Evolutionary conservation across 1,140 invertebrate genomes (phyloP), one percentile per base, ranked within the genome.

Genomic region (Drosophila sechellia): DNA sequence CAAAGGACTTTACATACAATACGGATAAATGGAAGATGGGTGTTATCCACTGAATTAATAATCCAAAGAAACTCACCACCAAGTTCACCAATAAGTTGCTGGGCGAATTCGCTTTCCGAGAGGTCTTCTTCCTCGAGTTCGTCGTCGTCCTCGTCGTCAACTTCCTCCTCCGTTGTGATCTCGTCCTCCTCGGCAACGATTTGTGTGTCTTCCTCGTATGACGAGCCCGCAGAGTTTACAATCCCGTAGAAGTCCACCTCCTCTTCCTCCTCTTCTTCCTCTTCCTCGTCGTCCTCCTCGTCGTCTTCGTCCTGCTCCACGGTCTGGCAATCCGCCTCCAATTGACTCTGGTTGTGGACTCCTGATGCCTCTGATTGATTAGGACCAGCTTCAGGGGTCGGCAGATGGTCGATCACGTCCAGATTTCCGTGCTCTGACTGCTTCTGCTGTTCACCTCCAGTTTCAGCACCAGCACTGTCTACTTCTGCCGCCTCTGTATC

Each of bases 141-240:
- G 45, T 84, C 86, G 58, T 87, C 83, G 31, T 84, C 81, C 57
- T 86, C 74, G 63, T 79, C 85, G 60, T 87, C 84, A 17, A 84
- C 83, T 53, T 90, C 85, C 60, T 90, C 85, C 37, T 91, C 89
- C 17, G 89, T 89, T 53, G 70, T 89, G n/a, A 90, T 66, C 54
- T 90, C 87, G 74, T 90, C 87, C 40, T 87, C 90, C 46, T 90
- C 89, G 45, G 85, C 89, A 72, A 85, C 78, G 34, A 89, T 89
- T 65, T 90, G 85, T 20, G 81, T 70, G 80, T 91, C 84, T 22
- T 91, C 90, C 31, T 78, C 81, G 84, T 90, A 89, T 15, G 84
- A 87, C 49, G 83, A 87, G 61, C 87, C 79, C 11, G 76, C 84
- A 8, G 83, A 81, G 71, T 86, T 87, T 34, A 81, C 79, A 59